phyloP scores from a whole-genome alignment of 23 tunicate genomes.

The Halocynthia aurantium region DNA sequence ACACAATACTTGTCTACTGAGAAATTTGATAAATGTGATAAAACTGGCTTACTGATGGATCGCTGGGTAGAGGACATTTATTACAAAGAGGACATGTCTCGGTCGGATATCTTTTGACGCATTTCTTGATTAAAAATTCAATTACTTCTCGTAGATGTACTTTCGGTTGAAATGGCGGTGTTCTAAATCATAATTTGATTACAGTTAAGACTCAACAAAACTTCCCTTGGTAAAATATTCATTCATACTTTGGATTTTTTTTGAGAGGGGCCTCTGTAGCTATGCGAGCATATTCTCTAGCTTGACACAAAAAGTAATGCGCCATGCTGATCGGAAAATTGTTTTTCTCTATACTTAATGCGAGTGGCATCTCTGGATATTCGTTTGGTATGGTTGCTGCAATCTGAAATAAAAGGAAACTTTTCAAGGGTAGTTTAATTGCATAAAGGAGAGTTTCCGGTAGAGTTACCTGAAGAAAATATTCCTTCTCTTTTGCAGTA shows the following conservation, averaged over 20 bases:
- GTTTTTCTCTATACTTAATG: slow-evolving; percentile 31
- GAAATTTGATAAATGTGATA: no score
- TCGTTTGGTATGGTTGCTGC: slow-evolving; percentile 49
- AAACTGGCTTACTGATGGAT: slow-evolving; percentile 48
- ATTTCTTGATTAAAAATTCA: slow-evolving; percentile 61
- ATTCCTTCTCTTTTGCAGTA: slow-evolving; percentile 31
- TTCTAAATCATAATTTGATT: slow-evolving; percentile 6
- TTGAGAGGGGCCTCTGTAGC: slow-evolving; percentile 78
- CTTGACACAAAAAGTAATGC: slow-evolving; percentile 86
- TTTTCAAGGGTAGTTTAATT: not conserved
- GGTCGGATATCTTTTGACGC: slow-evolving; percentile 62
- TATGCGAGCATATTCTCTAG: slow-evolving; percentile 76
- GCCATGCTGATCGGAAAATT: slow-evolving; percentile 73
- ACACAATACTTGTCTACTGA: no score
- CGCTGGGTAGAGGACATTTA: slow-evolving; percentile 36
- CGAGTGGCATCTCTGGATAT: slow-evolving; percentile 53
- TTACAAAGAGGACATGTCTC: slow-evolving; percentile 76
- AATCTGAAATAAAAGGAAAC: slow-evolving; percentile 24
- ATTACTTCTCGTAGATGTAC: slow-evolving; percentile 76
- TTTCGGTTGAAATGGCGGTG: slow-evolving; percentile 59
- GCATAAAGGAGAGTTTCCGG: not conserved
- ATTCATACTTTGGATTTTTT: slow-evolving; percentile 32
- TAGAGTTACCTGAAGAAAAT: slow-evolving; percentile 53
- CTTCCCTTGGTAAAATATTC: not conserved
- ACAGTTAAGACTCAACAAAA: not conserved